Conservation (phyloP, 2,888 invertebrate genomes). For the Drosophila birchii region DNA sequence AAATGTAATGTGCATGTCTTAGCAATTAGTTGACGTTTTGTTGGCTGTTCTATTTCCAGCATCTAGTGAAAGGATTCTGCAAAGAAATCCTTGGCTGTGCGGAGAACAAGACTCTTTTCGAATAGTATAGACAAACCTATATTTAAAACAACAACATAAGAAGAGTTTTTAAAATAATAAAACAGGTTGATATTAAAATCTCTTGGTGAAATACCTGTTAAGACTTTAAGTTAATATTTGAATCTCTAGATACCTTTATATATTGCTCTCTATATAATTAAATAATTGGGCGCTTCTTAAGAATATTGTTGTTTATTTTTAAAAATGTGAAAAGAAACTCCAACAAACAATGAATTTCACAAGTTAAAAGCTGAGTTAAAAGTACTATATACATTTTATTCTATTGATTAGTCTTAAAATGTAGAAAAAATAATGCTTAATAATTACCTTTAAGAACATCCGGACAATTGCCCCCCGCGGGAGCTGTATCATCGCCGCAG, state of each 20-base stretch:
- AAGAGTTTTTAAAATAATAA: background rate
- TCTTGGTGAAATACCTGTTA: background rate
- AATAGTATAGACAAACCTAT: background rate
- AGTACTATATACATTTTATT: background rate
- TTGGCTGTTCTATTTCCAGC: conserved; percentile 48
- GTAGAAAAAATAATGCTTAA: background rate
- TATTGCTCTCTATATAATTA: background rate
- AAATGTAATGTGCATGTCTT: conserved; percentile 60
- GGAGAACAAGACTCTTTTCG: background rate
- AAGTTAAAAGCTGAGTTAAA: background rate
- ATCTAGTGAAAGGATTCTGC: conserved; percentile 14
- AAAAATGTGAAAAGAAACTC: background rate
- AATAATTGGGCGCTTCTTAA: background rate
- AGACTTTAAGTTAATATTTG: background rate
- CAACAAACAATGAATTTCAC: background rate
- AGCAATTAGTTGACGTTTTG: conserved; percentile 62
- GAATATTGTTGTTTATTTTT: too few relatives aligned
- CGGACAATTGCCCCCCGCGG: conserved; percentile 88
- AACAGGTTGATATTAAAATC: background rate
- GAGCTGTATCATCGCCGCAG: conserved; percentile 89
- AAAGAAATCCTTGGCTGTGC: conserved; percentile 6
- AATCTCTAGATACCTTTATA: too few relatives aligned
- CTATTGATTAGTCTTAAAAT: background rate
- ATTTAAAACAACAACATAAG: background rate
- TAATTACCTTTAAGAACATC: conserved; percentile 87